phyloP scores from a whole-genome alignment of 2,888 invertebrate species.

The Tachina fera region DNA sequence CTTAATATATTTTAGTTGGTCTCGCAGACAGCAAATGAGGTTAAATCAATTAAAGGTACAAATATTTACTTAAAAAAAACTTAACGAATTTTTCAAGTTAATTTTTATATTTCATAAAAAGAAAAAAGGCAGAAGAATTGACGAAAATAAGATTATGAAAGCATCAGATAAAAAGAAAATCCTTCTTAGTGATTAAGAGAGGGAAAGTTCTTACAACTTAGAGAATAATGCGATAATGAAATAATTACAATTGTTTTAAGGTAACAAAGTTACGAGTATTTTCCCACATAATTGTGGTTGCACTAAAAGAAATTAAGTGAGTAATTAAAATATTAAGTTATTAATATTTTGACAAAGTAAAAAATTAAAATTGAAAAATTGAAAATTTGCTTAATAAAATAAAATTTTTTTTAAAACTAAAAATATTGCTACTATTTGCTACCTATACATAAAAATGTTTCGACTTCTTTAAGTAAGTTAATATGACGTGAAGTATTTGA shows the following conservation, averaged over 20 bases:
- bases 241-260: not conserved
- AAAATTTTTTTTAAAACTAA: too few relatives aligned
- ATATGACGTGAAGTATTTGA: too few relatives aligned
- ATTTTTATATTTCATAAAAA: not conserved
- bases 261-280: not conserved
- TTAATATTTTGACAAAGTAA: too few relatives aligned
- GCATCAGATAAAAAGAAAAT: not conserved
- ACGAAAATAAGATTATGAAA: slow-evolving; percentile 14
- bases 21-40: slow-evolving; percentile 21
- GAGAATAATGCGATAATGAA: slow-evolving; percentile 14
- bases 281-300: not conserved
- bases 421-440: too few relatives aligned
- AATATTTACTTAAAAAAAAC: slow-evolving; percentile 25
- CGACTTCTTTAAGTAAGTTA: too few relatives aligned
- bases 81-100: not conserved
- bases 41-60: slow-evolving; percentile 40
- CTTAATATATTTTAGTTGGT: slow-evolving; percentile 24
- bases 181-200: not conserved
- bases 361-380: too few relatives aligned
- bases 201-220: not conserved
- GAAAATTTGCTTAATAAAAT: too few relatives aligned
- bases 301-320: not conserved
- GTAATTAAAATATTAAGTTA: not conserved
- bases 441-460: too few relatives aligned
- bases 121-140: not conserved